phyloP scores from a whole-genome alignment of 1,140 invertebrate genomes.

The Drosophila rufa region DNA sequence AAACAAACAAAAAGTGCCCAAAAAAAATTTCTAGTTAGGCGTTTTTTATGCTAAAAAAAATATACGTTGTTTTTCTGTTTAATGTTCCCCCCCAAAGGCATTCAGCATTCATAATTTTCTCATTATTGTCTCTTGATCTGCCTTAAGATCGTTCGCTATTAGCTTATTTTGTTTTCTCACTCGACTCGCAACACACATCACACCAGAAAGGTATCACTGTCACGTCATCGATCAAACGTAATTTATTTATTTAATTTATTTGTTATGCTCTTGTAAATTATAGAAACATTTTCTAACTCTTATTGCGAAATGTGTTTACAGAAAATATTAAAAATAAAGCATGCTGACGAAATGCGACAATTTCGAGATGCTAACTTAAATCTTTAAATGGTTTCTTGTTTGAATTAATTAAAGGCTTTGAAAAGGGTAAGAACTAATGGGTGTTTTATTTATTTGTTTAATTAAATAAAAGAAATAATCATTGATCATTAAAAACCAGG shows the following conservation, averaged over 20 bases:
- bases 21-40: constrained; percentile 44
- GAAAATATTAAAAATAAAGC: constrained; percentile 39
- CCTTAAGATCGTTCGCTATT: constrained; percentile 25
- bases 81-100: constrained; percentile 17
- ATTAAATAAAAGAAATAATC: neutral
- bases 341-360: constrained; percentile 28
- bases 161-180: constrained; percentile 37
- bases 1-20: constrained; percentile 62
- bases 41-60: constrained; percentile 23
- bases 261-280: constrained; percentile 63
- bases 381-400: neutral
- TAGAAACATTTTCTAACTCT: constrained; percentile 52
- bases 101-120: constrained; percentile 1
- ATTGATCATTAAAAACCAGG: no score
- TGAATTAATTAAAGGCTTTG: neutral
- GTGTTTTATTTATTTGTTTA: neutral
- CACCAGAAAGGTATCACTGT: neutral
- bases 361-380: constrained; percentile 33
- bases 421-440: no score
- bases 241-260: constrained; percentile 77
- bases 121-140: constrained; percentile 32
- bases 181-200: constrained; percentile 4
- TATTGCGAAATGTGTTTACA: constrained; percentile 59
- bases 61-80: constrained; percentile 38
- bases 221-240: constrained; percentile 35